Conservation (phyloP, 35 echinoderm and acorn worm species). For the Apostichopus japonicus region DNA sequence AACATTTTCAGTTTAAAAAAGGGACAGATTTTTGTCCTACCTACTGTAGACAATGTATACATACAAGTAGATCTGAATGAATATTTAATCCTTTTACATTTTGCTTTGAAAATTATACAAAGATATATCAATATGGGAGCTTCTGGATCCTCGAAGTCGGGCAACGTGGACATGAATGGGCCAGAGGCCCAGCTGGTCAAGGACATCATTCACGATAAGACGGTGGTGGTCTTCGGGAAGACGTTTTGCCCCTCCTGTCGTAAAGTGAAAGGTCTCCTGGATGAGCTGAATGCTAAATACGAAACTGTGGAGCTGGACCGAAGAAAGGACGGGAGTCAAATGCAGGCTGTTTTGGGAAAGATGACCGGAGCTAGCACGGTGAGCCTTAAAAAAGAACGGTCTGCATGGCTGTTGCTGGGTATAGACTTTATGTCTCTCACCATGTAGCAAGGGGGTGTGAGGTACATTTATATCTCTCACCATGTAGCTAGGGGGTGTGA, state of each 20-base stretch:
- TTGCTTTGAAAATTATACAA: background rate
- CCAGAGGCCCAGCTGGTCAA: constrained; percentile 66
- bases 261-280: constrained; percentile 74
- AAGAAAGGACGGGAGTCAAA: constrained; percentile 61
- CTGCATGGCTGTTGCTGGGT: too few species aligned
- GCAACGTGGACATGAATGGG: constrained; percentile 58
- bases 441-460: too few species aligned
- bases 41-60: too few species aligned
- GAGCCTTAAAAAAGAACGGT: background rate
- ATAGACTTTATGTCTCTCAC: too few species aligned
- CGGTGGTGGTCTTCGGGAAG: constrained; percentile 93
- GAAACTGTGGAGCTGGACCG: constrained; percentile 82
- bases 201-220: constrained; percentile 88
- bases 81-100: too few species aligned
- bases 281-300: constrained; percentile 82
- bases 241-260: constrained; percentile 78
- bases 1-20: too few species aligned
- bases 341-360: constrained; percentile 77
- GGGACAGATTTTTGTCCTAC: too few species aligned
- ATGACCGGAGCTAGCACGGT: constrained; percentile 89
- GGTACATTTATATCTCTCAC: too few species aligned
- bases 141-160: constrained; percentile 2
- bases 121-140: background rate
- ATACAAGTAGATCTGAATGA: too few species aligned
- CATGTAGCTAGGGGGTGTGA: too few species aligned